Base-by-base conservation (phyloP, 2,797 vertebrate species). In the Muscicapa striata region DNA sequence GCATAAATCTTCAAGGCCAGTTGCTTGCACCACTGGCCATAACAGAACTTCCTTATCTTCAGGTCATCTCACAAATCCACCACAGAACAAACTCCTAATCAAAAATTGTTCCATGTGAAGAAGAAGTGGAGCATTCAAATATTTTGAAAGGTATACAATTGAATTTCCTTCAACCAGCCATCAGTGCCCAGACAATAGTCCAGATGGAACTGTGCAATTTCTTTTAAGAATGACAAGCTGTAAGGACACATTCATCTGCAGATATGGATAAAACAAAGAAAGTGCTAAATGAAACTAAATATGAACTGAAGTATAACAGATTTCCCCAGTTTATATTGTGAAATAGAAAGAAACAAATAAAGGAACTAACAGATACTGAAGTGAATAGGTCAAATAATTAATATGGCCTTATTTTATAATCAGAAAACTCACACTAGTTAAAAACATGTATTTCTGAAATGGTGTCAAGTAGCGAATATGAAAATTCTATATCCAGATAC, bases 61-160 rank as follows among this genome's bases (percentile, higher is more conserved):
- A 34, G 32, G 83, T 66, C 26, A 72, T 36, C 22, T 15, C 54
- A 5, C 51, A 82, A 29, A 51, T 5, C 17, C 57, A 63, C 21
- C 29, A 21, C 1, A 63, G 59, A 79, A 76, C 29, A 85, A 92
- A 84, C 20, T 36, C 58, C 26, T 90, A 91, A 93, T 54, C 69
- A 94, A 83, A 74, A 87, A 46, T 17, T 75, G 59, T 45, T 83
- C 24, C 48, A 87, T 36, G 14, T 20, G 46, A 94, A 81, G 57
- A 66, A 68, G 40, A 87, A 52, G 43, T 64, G 14, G 34, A 77
- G 22, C n/a, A 88, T 57, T 85, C 51, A 76, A 83, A 51, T 75
- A 72, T 40, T 88, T 63, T 83, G 58, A 90, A 93, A 78, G 7
- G 45, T 73, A 85, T 30, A 57, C 88, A 82, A 84, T 22, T 87